A percentile compares a stretch with the other conserved stretches of the same genome.
Conservation (phyloP, 1,140 invertebrate genomes). For the Cherax quadricarinatus region DNA sequence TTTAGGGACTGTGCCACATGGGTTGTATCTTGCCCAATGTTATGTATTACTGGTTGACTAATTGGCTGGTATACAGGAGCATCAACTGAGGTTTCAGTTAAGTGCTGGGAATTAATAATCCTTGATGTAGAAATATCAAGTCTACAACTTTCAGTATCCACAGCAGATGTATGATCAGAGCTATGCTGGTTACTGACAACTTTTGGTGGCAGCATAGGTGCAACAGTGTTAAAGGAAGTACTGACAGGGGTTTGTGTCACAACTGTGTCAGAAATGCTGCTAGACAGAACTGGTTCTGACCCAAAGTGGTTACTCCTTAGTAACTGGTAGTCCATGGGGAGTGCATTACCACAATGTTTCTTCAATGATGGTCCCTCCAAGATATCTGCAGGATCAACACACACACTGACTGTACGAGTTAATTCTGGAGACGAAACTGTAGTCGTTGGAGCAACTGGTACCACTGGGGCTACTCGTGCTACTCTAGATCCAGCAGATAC, state of each 20-base stretch:
- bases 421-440: conserved; percentile 56
- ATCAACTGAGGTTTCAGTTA: not conserved
- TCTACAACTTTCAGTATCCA: not conserved
- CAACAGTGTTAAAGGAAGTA: not conserved
- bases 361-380: conserved; percentile 36
- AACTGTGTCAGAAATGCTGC: not conserved
- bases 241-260: not conserved
- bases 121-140: conserved; percentile 6
- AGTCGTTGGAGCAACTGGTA: conserved; percentile 54
- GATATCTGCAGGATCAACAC: conserved; percentile 43
- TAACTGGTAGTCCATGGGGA: conserved; percentile 23
- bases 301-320: conserved; percentile 20
- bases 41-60: conserved; percentile 7
- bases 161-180: not conserved
- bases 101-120: not conserved
- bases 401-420: conserved; percentile 47
- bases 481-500: conserved; percentile 16
- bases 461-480: conserved; percentile 50
- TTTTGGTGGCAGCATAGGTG: conserved; percentile 11
- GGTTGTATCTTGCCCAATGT: conserved; percentile 9
- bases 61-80: conserved; percentile 28
- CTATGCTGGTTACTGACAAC: not conserved
- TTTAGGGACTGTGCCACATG: not conserved
- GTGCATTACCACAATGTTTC: conserved; percentile 19
- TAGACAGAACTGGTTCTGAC: not conserved